Base-by-base conservation (phyloP, 2,888 invertebrate genomes). In the Phyllotreta cruciferae region DNA sequence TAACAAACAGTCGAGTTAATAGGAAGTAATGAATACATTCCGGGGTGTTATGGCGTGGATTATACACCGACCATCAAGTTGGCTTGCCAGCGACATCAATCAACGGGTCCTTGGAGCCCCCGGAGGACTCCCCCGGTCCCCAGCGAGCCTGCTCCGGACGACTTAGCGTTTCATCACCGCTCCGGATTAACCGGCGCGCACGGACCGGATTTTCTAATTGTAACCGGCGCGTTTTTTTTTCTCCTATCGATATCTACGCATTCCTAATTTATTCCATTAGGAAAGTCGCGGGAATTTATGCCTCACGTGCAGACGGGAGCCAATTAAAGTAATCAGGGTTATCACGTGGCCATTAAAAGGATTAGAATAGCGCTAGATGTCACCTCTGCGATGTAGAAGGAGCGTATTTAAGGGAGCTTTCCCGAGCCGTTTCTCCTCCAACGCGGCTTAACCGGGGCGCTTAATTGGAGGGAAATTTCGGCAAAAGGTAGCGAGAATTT, bases 321-420 rank as follows among this genome's bases (percentile, higher is more conserved):
- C 86, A 87, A 87, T 87, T 86, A 87, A 86, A 86, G 86, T 86
- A 87, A 86, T 87, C 86, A 85, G 85, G 85, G 85, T 85, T 86
- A 85, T 86, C 86, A 85, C 85, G 79, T 85, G 85, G 85, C 86
- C 85, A 84, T 86, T 87, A 86, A 86, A 85, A 84, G 86, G 86
- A 86, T 87, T 87, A 87, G 84, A 75, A 74, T 74, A 72, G 75
- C 75, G 75, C 76, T 75, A 72, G 75, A 77, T 77, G 79, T 79
- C 79, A 79, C 78, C 77, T 79, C 78, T 71, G 69, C 71, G 72
- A 77, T 75, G 75, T 79, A 77, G 75, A 68, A 72, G 73, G 74
- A 76, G 75, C 78, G 76, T 77, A 77, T 78, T 74, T 75, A 72
- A 70, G 67, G 66, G 63, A 71, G 71, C 74, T 74, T 74, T 74